Evolutionary conservation across 1,140 invertebrate genomes (phyloP).

Genomic region (Sycophila sp.): DNA sequence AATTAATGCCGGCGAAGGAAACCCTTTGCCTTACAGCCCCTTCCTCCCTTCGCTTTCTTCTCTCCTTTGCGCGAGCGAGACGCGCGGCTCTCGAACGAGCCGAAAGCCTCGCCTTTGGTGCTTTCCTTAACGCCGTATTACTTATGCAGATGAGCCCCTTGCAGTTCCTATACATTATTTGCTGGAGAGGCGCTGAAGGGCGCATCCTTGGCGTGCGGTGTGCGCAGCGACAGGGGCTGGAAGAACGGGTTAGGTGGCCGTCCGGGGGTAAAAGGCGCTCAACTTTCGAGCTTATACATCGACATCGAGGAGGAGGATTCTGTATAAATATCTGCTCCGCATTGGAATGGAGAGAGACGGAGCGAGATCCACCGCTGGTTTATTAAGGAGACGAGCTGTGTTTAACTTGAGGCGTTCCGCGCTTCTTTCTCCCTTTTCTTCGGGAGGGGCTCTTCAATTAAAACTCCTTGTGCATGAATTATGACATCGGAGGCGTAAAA

Average conservation of each 20-base stretch:
- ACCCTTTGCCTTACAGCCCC: conserved; percentile 54
- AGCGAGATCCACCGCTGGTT: conserved; percentile 22
- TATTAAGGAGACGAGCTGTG: conserved; percentile 34
- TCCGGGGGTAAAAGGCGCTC: conserved; percentile 57
- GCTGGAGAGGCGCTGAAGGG: conserved; percentile 49
- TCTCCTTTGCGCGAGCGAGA: conserved; percentile 44
- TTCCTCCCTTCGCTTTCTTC: conserved; percentile 43
- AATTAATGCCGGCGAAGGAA: conserved; percentile 57
- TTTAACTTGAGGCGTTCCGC: conserved; percentile 38
- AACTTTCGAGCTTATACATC: conserved; percentile 59
- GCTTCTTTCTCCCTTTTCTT: background rate
- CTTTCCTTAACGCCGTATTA: conserved; percentile 65
- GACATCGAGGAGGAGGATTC: conserved; percentile 39
- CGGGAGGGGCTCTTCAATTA: conserved; percentile 37
- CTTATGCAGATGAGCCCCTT: conserved; percentile 65
- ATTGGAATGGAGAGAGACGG: conserved; percentile 33
- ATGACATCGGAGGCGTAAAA: conserved; percentile 37
- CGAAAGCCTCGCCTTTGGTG: conserved; percentile 52
- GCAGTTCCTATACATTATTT: conserved; percentile 65
- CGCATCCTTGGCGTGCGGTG: conserved; percentile 29
- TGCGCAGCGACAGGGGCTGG: background rate
- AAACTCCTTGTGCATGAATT: conserved; percentile 40
- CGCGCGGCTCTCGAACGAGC: conserved; percentile 34
- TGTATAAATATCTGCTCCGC: conserved; percentile 45
- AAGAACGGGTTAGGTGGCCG: conserved; percentile 43